Percentiles rank a stretch among this genome's conserved stretches.
phyloP scores from a whole-genome alignment of 1,140 invertebrate species.

The Papilio glaucus region DNA sequence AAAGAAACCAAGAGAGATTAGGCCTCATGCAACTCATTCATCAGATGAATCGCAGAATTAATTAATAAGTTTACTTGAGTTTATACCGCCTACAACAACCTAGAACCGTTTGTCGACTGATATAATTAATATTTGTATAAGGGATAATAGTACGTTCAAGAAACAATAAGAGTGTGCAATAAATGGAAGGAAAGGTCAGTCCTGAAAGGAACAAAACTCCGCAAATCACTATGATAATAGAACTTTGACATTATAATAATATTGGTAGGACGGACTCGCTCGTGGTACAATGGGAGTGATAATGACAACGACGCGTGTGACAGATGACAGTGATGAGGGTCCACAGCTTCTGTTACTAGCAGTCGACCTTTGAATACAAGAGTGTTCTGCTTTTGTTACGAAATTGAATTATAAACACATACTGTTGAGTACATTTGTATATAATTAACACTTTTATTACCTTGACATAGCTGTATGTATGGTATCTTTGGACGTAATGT shows the following conservation, averaged over 20 bases:
- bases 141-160: neutral
- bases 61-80: too few relatives aligned
- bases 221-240: slow-evolving; percentile 23
- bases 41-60: too few relatives aligned
- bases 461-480: neutral
- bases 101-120: too few relatives aligned
- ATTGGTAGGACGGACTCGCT: slow-evolving; percentile 1
- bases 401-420: slow-evolving; percentile 15
- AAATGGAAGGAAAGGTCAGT: slow-evolving; percentile 23
- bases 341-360: slow-evolving; percentile 1
- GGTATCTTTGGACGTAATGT: too few relatives aligned
- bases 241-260: neutral
- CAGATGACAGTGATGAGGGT: slow-evolving; percentile 33
- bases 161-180: slow-evolving; percentile 6
- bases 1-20: too few relatives aligned
- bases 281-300: slow-evolving; percentile 26
- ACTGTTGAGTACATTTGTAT: neutral
- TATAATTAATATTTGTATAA: too few relatives aligned
- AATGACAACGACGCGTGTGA: slow-evolving; percentile 21
- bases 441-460: neutral
- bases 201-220: slow-evolving; percentile 1
- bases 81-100: too few relatives aligned
- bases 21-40: too few relatives aligned
- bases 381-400: slow-evolving; percentile 11
- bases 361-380: slow-evolving; percentile 19